phyloP scores from a whole-genome alignment of 2,888 invertebrate genomes.

The Watsonalla cultraria region DNA sequence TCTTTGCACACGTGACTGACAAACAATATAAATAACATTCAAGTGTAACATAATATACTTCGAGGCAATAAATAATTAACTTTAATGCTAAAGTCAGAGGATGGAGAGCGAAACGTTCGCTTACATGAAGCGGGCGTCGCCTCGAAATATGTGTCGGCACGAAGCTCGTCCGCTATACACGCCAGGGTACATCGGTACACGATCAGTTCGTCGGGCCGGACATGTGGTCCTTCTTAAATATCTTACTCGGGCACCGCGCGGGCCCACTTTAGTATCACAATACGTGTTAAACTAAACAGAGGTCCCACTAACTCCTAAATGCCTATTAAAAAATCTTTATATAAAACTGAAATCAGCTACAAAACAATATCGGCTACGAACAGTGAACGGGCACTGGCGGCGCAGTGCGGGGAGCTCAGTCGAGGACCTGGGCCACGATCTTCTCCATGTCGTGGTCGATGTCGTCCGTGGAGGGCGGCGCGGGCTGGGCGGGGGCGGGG shows the following conservation, averaged over 20 bases:
- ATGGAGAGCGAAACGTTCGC: slow-evolving; percentile 1
- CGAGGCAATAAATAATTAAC: slow-evolving; percentile 1
- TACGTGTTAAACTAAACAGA: slow-evolving; percentile 66
- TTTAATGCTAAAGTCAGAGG: slow-evolving; percentile 3
- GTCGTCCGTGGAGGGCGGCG: slow-evolving; percentile 65
- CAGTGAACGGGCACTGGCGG: slow-evolving; percentile 22
- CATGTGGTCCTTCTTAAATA: slow-evolving; percentile 42
- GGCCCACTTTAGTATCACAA: slow-evolving; percentile 73
- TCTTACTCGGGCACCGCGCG: slow-evolving; percentile 58
- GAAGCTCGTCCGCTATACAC: slow-evolving; percentile 4
- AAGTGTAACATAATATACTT: neutral
- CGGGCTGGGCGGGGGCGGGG: slow-evolving; percentile 31
- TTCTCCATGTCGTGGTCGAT: slow-evolving; percentile 88
- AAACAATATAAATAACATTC: slow-evolving; percentile 1
- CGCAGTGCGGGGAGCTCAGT: slow-evolving; percentile 24
- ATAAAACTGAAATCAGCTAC: slow-evolving; percentile 51
- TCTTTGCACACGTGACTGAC: slow-evolving; percentile 1
- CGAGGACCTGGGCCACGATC: slow-evolving; percentile 82
- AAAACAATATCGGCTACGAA: slow-evolving; percentile 44
- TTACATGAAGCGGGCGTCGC: slow-evolving; percentile 5
- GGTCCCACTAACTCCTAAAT: slow-evolving; percentile 57
- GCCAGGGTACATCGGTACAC: neutral
- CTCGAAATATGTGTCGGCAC: slow-evolving; percentile 4
- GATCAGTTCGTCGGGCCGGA: slow-evolving; percentile 18
- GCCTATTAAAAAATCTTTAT: slow-evolving; percentile 53